Evolutionary conservation across 2,888 invertebrate genomes (phyloP).

Genomic region (Lithophane semibrunnea): DNA sequence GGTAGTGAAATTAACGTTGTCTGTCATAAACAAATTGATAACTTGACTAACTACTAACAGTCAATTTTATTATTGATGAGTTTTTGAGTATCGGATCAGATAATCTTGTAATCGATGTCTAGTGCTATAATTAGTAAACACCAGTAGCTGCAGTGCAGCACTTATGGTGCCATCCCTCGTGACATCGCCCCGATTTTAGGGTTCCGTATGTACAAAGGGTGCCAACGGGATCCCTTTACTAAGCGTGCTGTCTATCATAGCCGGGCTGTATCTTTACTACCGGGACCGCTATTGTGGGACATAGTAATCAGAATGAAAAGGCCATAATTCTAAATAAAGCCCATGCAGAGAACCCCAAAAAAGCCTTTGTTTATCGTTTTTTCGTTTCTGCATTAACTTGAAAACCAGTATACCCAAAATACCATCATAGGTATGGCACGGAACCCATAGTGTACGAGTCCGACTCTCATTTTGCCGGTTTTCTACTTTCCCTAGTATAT

Average conservation of each 20-base stretch:
- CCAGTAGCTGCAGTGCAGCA: conserved; percentile 36
- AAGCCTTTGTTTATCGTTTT: background rate
- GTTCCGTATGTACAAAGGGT: background rate
- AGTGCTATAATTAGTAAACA: conserved; percentile 1
- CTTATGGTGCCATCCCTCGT: conserved; percentile 13
- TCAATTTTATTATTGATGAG: conserved; percentile 1
- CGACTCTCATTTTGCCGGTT: background rate
- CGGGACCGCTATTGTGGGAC: too few relatives aligned
- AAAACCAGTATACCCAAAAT: background rate
- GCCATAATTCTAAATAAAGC: too few relatives aligned
- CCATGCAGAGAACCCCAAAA: too few relatives aligned
- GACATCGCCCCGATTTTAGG: conserved; percentile 28
- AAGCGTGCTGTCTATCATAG: background rate
- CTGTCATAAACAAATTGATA: background rate
- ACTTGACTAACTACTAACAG: background rate
- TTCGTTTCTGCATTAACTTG: background rate
- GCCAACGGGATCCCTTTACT: background rate
- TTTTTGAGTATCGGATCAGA: conserved; percentile 2
- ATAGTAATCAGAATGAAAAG: background rate
- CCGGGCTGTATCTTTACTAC: background rate
- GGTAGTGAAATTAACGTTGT: background rate
- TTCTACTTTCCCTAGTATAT: background rate
- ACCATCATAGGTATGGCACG: background rate
- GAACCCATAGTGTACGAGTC: too few relatives aligned
- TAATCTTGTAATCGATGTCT: conserved; percentile 17